Percentiles rank a stretch among this genome's conserved stretches.
Conservation (phyloP, 1,140 invertebrate genomes). For the Musca vetustissima region DNA sequence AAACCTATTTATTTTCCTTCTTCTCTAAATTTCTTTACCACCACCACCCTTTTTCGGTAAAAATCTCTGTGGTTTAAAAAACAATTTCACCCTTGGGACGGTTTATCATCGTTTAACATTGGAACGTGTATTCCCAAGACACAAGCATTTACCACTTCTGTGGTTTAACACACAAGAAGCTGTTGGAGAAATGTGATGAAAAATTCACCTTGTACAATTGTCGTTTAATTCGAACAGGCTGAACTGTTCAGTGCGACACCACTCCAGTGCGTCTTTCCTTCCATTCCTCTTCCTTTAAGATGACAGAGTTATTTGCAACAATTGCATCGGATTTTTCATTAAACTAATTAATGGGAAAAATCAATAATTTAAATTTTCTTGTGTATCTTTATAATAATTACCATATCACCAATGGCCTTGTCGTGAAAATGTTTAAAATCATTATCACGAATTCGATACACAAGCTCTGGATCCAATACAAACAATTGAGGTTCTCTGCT, state of each 20-base stretch:
- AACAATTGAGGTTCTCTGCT: conserved; percentile 50
- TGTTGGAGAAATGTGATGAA: conserved; percentile 11
- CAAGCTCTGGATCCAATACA: conserved; percentile 57
- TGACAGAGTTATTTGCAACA: no score
- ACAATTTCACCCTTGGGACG: conserved; percentile 39
- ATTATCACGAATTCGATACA: no score
- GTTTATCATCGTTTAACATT: conserved; percentile 44
- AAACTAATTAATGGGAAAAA: no score
- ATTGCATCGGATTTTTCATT: no score
- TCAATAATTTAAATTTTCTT: no score
- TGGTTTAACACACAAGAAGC: conserved; percentile 54
- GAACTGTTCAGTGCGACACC: no score
- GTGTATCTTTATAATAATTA: no score
- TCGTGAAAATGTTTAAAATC: conserved; percentile 57
- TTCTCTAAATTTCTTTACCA: conserved; percentile 46
- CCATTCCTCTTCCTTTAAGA: no score
- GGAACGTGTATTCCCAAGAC: conserved; percentile 56
- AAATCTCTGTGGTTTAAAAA: conserved; percentile 64
- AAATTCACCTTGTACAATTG: no score
- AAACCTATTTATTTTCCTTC: conserved; percentile 61
- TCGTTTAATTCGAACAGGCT: no score
- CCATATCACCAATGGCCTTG: conserved; percentile 35
- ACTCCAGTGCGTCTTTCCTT: no score
- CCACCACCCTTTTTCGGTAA: conserved; percentile 50
- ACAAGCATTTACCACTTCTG: conserved; percentile 58